Percentiles rank a stretch among this genome's conserved stretches.
Evolutionary conservation across 2,888 invertebrate genomes (phyloP).

Genomic region (Drosophila meridionalis): DNA sequence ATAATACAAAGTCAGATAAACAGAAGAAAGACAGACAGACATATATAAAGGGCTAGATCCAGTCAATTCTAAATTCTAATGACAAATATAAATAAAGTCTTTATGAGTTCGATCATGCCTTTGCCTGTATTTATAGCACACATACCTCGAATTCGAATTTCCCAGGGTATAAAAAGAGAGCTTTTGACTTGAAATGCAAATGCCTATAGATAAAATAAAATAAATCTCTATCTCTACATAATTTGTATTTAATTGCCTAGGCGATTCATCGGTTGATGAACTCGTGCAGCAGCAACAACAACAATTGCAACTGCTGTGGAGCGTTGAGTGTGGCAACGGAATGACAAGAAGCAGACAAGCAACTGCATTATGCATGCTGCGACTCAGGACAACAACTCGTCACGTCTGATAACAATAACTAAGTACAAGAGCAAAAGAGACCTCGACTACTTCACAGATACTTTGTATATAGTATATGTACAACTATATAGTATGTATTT

Average conservation of each 20-base stretch:
- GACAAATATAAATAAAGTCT: no score
- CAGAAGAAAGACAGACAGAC: neutral
- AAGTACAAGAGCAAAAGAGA: constrained; percentile 26
- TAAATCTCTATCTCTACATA: constrained; percentile 5
- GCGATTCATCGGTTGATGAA: constrained; percentile 49
- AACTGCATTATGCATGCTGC: constrained; percentile 56
- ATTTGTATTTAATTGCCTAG: constrained; percentile 43
- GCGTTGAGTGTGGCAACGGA: constrained; percentile 24
- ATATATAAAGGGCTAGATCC: neutral
- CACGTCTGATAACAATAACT: constrained; percentile 65
- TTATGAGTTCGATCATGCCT: neutral
- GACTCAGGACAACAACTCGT: constrained; percentile 42
- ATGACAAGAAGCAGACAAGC: constrained; percentile 49
- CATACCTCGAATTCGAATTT: neutral
- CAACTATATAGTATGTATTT: constrained; percentile 5
- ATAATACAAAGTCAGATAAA: no score
- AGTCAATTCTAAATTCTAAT: neutral
- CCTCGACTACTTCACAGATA: neutral
- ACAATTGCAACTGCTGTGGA: neutral
- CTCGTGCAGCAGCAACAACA: constrained; percentile 21
- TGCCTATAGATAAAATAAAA: neutral
- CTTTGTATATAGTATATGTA: constrained; percentile 13
- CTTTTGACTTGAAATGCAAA: neutral
- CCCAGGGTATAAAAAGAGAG: neutral
- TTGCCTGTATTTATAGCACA: neutral